phyloP scores from a whole-genome alignment of 2,113 vertebrate species.

The Clupea harengus region DNA sequence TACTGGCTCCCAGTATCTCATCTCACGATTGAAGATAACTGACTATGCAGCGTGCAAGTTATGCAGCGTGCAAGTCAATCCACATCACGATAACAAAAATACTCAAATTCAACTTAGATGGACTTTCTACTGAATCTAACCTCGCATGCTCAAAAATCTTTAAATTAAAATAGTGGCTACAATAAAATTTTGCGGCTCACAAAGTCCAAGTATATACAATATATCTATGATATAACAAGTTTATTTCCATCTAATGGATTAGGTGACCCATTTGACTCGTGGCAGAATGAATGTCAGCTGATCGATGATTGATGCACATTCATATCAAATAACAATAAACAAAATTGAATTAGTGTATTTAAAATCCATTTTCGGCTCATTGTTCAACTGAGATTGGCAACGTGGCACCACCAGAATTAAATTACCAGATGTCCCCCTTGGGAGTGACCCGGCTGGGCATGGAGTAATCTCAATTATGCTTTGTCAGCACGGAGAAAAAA shows the following conservation, averaged over 20 bases:
- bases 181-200: too few relatives aligned
- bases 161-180: too few relatives aligned
- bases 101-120: too few relatives aligned
- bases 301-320: conserved; percentile 45
- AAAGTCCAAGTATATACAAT: too few relatives aligned
- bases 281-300: neutral
- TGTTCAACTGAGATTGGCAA: conserved; percentile 44
- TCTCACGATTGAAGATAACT: neutral
- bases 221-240: too few relatives aligned
- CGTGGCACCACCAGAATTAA: conserved; percentile 39
- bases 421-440: conserved; percentile 49
- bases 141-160: too few relatives aligned
- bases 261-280: neutral
- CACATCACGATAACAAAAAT: too few relatives aligned
- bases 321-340: conserved; percentile 46
- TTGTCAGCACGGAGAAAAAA: conserved; percentile 59
- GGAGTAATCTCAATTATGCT: conserved; percentile 48
- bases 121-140: too few relatives aligned
- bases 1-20: neutral
- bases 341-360: conserved; percentile 38
- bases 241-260: too few relatives aligned
- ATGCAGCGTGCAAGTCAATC: too few relatives aligned
- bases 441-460: conserved; percentile 42
- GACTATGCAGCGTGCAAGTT: too few relatives aligned
- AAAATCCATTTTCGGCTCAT: conserved; percentile 48